Conservation (phyloP, 1,140 invertebrate genomes). For the Saxidomus purpurata region DNA sequence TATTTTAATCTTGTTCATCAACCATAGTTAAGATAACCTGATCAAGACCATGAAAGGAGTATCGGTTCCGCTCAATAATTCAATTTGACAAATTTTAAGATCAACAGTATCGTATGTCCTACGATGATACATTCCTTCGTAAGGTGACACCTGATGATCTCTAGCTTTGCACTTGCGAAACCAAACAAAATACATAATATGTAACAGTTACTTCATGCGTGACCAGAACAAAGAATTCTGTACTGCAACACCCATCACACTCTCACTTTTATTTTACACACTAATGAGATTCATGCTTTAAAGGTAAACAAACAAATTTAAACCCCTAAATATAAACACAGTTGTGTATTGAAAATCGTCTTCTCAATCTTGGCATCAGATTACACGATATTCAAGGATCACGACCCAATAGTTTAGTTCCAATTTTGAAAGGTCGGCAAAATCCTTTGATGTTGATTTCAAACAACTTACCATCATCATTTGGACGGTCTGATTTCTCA, state of each 20-base stretch:
- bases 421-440: conserved; percentile 39
- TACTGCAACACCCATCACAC: conserved; percentile 15
- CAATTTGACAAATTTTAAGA: conserved; percentile 56
- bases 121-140: conserved; percentile 52
- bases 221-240: conserved; percentile 33
- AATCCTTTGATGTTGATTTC: conserved; percentile 66
- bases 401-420: conserved; percentile 39
- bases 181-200: not conserved
- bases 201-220: conserved; percentile 21
- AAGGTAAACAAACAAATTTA: conserved; percentile 27
- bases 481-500: conserved; percentile 50
- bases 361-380: conserved; percentile 50
- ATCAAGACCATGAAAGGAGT: conserved; percentile 46
- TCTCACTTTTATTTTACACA: conserved; percentile 43
- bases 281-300: not conserved
- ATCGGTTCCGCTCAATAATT: conserved; percentile 64
- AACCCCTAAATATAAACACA: not conserved
- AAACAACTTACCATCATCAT: conserved; percentile 64
- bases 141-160: conserved; percentile 59
- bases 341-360: not conserved
- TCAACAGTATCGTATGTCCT: conserved; percentile 57
- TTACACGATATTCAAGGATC: conserved; percentile 60
- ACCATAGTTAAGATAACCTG: conserved; percentile 39
- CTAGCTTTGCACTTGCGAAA: not conserved
- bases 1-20: conserved; percentile 61